Base-by-base conservation (phyloP, 1,140 invertebrate species). In the Lycorma delicatula region DNA sequence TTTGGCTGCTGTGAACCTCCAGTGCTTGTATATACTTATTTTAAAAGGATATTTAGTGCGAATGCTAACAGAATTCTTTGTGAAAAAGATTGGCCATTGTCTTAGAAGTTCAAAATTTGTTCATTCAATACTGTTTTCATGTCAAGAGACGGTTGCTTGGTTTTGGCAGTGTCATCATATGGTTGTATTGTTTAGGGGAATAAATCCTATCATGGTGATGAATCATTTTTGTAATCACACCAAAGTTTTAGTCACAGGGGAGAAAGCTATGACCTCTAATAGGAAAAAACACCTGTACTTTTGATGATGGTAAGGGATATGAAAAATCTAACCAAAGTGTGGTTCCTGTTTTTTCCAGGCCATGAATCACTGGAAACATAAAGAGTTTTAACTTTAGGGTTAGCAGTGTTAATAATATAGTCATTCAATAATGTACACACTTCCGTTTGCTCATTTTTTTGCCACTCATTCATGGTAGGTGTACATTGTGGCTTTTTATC, bases 301-400 rank as follows among this genome's bases (percentile, higher is more conserved):
- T 36, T 49, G 5, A 49, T 27, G n/a, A 56, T 18, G 22, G 49
- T 44, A 31, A 62, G 52, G 5, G 34, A 22, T 23, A 61, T 44
- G 26, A 61, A 38, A 28, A 55, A 44, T 44, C 36, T 54, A 7
- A 54, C 18, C 25, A 54, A 23, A 3, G 63, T 64, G 36, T 69
- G 46, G 38, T 67, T 69, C 25, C 53, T 27, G 48, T 69, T 66
- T 58, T 69, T 64, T 4, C 59, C 64, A 9, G 60, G 13, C 53
- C 66, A 69, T 41, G 44, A 54, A 52, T 69, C 67, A 48, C 36
- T 54, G 46, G 60, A 63, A 1, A 64, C 22, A 54, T 69, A 61
- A 29, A 68, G 59, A 61, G 67, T 54, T 54, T 62, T 66, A 31
- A 64, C 58, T 53, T 34, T 26, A 51, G 54, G 50, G 27, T 41